A percentile compares a stretch with the other conserved stretches of the same genome.
Evolutionary conservation across 1,140 invertebrate genomes (phyloP).

Genomic region (Nasonia longicornis): DNA sequence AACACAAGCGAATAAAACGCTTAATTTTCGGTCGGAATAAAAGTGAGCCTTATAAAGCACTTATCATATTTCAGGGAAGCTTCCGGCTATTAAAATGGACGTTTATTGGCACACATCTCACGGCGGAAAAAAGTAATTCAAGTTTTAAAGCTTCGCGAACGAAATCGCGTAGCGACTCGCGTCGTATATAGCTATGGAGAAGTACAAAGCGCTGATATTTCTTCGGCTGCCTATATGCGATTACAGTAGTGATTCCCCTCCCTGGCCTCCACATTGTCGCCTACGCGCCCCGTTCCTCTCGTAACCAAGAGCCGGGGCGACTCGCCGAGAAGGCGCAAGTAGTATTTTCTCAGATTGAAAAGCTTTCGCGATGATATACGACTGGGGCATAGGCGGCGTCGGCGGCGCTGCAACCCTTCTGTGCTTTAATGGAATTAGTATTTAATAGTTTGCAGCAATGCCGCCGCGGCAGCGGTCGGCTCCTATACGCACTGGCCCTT

Average conservation of each 20-base stretch:
- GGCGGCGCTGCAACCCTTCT: slow-evolving; percentile 64
- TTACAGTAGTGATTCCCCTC: slow-evolving; percentile 39
- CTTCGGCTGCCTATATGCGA: slow-evolving; percentile 30
- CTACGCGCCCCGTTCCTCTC: neutral
- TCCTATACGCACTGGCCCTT: neutral
- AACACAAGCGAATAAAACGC: neutral
- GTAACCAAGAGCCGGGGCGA: slow-evolving; percentile 22
- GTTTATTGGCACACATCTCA: slow-evolving; percentile 39
- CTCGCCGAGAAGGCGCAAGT: slow-evolving; percentile 44
- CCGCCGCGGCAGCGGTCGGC: neutral
- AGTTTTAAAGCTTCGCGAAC: slow-evolving; percentile 38
- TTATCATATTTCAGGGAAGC: slow-evolving; percentile 44
- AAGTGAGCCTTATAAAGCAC: slow-evolving; percentile 38
- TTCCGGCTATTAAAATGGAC: slow-evolving; percentile 36
- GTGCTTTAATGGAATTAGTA: slow-evolving; percentile 70
- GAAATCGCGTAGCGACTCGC: slow-evolving; percentile 17
- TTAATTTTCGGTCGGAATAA: slow-evolving; percentile 22
- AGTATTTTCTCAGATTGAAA: slow-evolving; percentile 70
- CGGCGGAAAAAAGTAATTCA: slow-evolving; percentile 44
- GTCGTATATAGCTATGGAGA: neutral
- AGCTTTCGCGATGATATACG: slow-evolving; percentile 69
- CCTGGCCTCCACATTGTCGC: slow-evolving; percentile 36
- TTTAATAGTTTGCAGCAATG: slow-evolving; percentile 62
- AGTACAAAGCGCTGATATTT: slow-evolving; percentile 24
- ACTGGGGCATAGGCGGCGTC: slow-evolving; percentile 52